Base-by-base conservation (phyloP, 1,140 invertebrate genomes). In the Teleogryllus occipitalis region DNA sequence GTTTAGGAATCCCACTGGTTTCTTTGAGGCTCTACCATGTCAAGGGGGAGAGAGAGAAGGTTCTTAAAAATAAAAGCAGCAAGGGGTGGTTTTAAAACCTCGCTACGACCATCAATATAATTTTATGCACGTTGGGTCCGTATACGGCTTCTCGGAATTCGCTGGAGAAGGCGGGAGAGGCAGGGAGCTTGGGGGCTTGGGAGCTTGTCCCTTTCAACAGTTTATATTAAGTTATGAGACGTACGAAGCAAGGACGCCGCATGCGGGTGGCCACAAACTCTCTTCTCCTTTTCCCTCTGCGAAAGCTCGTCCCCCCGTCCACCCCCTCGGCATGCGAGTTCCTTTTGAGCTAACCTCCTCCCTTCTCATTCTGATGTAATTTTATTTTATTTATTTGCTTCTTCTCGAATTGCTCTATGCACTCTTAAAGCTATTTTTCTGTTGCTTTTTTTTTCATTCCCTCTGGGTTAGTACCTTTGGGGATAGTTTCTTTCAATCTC, bases 31-130 rank as follows among this genome's bases (percentile, higher is more conserved):
- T 65, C 54, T 18, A 65, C 54, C 10, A 65, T 7, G 54, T 65
- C 54, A 65, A 65, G 54, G 18, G 10, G 54, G 54, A 39, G 27
- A 39, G 27, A 39, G 27, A 2, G 54, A 18, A 65, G 54, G 54
- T 65, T 65, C 18, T 65, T 18, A 65, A 65, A 65, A 65, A 10
- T 65, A 65, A 65, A 65, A 65, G 54, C 54, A 18, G 10, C 18
- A 18, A 65, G 54, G 54, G 54, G 54, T 65, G 54, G 54, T 65
- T 65, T 65, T 65, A 65, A 65, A 65, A 65, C 54, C 54, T 65
- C 54, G 54, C 54, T 65, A 65, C 54, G 54, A 65, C 54, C 54
- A 65, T 65, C 54, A 65, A 65, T 65, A 65, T 65, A 65, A 65
- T 65, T 65, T 65, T 65, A 65, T 65, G 54, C 54, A 65, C 54